Base-by-base conservation (phyloP, 2,888 invertebrate genomes). In the Acanthosepion lycidas region DNA sequence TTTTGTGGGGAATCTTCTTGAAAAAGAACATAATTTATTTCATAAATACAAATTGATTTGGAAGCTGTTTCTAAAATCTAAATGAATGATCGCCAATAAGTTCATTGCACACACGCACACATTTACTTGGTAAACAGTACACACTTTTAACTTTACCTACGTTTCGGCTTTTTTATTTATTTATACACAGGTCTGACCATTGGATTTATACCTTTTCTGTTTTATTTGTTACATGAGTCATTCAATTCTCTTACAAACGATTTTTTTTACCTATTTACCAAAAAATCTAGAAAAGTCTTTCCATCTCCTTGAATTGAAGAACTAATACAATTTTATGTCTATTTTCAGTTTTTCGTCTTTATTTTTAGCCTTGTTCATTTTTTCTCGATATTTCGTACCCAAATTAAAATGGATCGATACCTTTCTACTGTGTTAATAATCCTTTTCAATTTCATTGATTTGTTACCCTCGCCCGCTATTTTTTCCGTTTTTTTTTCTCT, bases 61-160 rank as follows among this genome's bases (percentile, higher is more conserved):
- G 78, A 78, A n/a, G 23, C 59, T 59, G n/a, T 78, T 78, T 78
- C 9, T 28, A 78, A 78, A 28, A 26, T 12, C 9, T n/a, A n/a
- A 78, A n/a, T 78, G n/a, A 78, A 15, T n/a, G 20, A 20, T 59
- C 20, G 23, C 20, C 20, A 23, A 20, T 20, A 59, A 20, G 20
- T 59, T 20, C 6, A 20, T 1, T 20, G 20, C 78, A 78, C 78
- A 78, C 78, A 78, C 78, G 3, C 18, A 78, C 78, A 78, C 18
- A 78, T 78, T n/a, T 78, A n/a, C 78, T n/a, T 78, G 78, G n/a
- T 78, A n/a, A n/a, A 78, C 78, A n/a, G n/a, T n/a, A 78, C n/a
- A 78, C n/a, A 15, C 33, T 12, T 42, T 42, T 42, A 42, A 42
- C 42, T 42, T 23, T 59, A 59, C 59, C 23, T 59, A 59, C 59